Evolutionary conservation across 2,797 vertebrate species (phyloP).

Genomic region (Hoplostethus atlanticus): DNA sequence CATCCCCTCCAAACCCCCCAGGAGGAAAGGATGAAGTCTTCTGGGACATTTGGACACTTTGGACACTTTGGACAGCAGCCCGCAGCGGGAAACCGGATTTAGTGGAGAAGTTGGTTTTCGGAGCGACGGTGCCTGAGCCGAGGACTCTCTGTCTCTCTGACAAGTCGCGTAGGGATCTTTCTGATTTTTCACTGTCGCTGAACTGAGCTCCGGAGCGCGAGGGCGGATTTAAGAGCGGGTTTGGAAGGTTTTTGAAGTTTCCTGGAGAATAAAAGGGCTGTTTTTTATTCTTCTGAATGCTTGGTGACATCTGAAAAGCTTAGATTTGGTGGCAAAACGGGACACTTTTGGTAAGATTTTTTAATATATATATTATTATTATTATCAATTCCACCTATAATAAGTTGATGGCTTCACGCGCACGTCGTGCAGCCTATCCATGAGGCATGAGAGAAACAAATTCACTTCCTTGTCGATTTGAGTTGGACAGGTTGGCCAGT

Average conservation of each 20-base stretch:
- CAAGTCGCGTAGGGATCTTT: conserved; percentile 49
- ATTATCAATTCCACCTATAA: not conserved
- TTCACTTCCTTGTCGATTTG: conserved; percentile 56
- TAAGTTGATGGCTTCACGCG: too few relatives aligned
- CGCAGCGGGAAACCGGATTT: conserved; percentile 59
- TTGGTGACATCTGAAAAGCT: conserved; percentile 41
- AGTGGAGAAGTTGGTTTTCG: conserved; percentile 58
- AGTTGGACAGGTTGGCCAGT: conserved; percentile 53
- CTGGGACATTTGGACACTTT: conserved; percentile 26
- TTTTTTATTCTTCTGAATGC: conserved; percentile 17
- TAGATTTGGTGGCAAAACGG: conserved; percentile 46
- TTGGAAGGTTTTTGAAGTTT: conserved; percentile 49
- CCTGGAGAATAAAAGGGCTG: conserved; percentile 34
- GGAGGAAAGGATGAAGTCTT: conserved; percentile 46
- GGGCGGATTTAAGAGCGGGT: conserved; percentile 58
- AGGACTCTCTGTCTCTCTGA: conserved; percentile 33
- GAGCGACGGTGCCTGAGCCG: conserved; percentile 38
- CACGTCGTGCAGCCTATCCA: not conserved
- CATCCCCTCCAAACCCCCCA: not conserved
- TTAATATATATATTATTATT: not conserved
- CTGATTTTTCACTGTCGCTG: conserved; percentile 18
- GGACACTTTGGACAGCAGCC: conserved; percentile 64
- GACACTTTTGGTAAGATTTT: conserved; percentile 54
- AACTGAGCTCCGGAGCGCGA: conserved; percentile 12
- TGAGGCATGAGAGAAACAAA: not conserved